Conservation (phyloP, 2,113 vertebrate species). For the Podiceps cristatus region DNA sequence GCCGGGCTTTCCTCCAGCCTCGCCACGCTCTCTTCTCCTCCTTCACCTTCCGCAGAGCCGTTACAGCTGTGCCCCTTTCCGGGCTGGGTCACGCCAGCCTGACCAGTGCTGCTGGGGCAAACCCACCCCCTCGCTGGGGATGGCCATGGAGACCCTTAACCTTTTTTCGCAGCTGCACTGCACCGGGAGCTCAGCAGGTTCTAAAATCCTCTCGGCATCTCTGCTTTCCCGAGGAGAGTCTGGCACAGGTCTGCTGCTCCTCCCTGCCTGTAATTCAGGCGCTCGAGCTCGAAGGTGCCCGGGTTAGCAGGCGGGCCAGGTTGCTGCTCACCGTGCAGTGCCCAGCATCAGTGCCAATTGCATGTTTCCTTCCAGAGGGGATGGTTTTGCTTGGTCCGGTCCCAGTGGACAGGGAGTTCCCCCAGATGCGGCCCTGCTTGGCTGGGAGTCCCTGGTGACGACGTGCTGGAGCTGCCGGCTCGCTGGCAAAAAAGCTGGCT, state of each 20-base stretch:
- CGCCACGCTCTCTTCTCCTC: rapidly evolving
- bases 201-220: not conserved
- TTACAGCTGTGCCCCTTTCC: rapidly evolving
- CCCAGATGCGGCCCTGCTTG: not conserved
- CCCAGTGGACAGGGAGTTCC: not conserved
- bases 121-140: not conserved
- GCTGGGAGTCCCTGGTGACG: not conserved
- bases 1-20: not conserved
- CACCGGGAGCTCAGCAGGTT: not conserved
- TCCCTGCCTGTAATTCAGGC: not conserved
- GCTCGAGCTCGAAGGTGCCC: not conserved
- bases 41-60: not conserved
- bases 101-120: not conserved
- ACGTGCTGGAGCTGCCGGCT: not conserved
- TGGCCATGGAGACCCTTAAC: not conserved
- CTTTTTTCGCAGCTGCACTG: not conserved
- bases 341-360: rapidly evolving
- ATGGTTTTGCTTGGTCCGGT: not conserved
- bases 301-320: not conserved
- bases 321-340: not conserved
- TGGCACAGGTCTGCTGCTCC: not conserved
- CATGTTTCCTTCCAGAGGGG: not conserved
- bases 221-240: not conserved
- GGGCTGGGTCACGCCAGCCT: not conserved
- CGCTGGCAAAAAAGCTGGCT: too few species aligned